Base-by-base conservation (phyloP, 2,888 invertebrate genomes). In the Hypselothyrea guttata region DNA sequence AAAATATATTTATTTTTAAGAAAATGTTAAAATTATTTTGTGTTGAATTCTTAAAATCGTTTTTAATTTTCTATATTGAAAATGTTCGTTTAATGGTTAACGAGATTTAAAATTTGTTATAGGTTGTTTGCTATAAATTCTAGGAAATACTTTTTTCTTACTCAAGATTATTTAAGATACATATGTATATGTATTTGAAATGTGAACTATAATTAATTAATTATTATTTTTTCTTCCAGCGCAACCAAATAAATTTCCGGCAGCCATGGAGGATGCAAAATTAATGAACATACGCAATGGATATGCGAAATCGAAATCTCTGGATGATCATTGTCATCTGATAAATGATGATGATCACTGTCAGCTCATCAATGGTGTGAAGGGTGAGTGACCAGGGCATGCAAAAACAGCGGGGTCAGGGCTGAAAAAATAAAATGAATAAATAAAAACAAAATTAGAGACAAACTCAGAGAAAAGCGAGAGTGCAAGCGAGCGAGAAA, bases 281-380 rank as follows among this genome's bases (percentile, higher is more conserved):
- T 52, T 81, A 49, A 83, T 79, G 69, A 85, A 71, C 59, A 61
- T 85, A 16, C 63, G 75, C 42, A 81, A 85, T 60, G 85, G 84
- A 16, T 75, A 65, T 42, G 54, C 73, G 53, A 76, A 74, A 44
- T 54, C 73, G 53, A 76, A 74, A 44, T 54, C 74, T 11, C 45
- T 79, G 69, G 86, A 85, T 40, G 81, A 85, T 83, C 81, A 79
- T 57, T 71, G 69, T 33, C 81, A 78, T 56, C 69, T 75, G 42
- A 81, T 81, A 35, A 83, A 60, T 42, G 76, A 58, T 45, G 55
- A n/a, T n/a, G n/a, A 85, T 83, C 81, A 79, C 57, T 71, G 69
- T 33, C 81, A 78, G 58, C 69, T 75, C 41, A 81, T 81, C 35
- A 83, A 60, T 42, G 76, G 60, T 45, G 55, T 58, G 30, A 59